Evolutionary conservation across 2,797 vertebrate genomes (phyloP).

Genomic region (Microcaecilia unicolor): DNA sequence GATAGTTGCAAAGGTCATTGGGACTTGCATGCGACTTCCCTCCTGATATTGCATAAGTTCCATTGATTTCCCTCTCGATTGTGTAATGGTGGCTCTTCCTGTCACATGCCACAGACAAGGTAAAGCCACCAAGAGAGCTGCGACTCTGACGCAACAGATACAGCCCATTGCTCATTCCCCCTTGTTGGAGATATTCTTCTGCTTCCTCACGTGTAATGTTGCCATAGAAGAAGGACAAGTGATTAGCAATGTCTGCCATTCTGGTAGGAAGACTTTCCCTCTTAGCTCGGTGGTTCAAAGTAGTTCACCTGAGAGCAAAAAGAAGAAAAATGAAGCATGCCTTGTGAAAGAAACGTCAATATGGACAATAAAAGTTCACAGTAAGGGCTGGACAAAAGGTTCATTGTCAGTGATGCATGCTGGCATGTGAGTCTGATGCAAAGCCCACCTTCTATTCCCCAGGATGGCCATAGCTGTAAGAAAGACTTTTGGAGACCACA

Average conservation of each 20-base stretch:
- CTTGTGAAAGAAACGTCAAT: not conserved
- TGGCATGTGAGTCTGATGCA: not conserved
- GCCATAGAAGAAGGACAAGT: conserved; percentile 82
- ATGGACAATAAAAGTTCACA: not conserved
- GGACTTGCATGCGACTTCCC: conserved; percentile 76
- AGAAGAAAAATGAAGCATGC: not conserved
- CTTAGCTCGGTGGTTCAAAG: not conserved
- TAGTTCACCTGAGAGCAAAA: conserved; percentile 6
- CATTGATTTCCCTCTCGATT: conserved; percentile 78
- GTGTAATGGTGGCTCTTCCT: conserved; percentile 84
- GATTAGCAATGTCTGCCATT: conserved; percentile 56
- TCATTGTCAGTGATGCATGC: too few species aligned
- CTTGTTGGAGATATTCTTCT: conserved; percentile 72
- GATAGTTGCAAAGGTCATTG: conserved; percentile 76
- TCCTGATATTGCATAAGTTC: conserved; percentile 79
- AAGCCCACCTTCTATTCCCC: not conserved
- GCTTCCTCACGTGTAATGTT: conserved; percentile 93
- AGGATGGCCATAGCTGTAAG: not conserved
- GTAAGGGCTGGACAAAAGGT: not conserved
- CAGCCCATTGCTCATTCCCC: conserved; percentile 58
- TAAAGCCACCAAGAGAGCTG: conserved; percentile 85
- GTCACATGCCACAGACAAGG: conserved; percentile 68
- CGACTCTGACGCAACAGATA: conserved; percentile 87
- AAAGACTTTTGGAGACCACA: not conserved
- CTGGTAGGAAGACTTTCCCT: not conserved